Evolutionary conservation across 2,113 vertebrate genomes (phyloP).

Genomic region (Aspidoscelis tigris): DNA sequence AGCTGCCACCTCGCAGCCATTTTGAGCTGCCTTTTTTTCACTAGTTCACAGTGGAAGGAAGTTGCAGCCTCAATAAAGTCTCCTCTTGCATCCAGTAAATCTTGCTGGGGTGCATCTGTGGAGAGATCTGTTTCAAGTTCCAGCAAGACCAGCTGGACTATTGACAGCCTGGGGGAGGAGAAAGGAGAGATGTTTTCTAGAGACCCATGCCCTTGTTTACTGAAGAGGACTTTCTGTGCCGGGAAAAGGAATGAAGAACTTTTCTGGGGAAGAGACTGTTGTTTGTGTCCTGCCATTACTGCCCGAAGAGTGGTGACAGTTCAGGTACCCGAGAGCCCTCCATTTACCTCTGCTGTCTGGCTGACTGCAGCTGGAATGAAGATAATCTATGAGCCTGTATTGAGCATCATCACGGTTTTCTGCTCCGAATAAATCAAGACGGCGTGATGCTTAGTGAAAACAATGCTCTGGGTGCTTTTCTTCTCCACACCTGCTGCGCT

Average conservation of each 20-base stretch:
- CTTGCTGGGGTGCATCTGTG: no score
- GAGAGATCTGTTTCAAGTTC: no score
- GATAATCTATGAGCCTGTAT: conserved; percentile 63
- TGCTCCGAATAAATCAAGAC: conserved; percentile 59
- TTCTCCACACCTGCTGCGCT: conserved; percentile 39
- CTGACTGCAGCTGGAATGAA: conserved; percentile 56
- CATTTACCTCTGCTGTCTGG: conserved; percentile 46
- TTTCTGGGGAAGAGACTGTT: conserved; percentile 35
- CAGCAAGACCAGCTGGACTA: no score
- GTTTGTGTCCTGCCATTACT: conserved; percentile 10
- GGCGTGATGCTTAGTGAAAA: conserved; percentile 51
- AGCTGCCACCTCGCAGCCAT: no score
- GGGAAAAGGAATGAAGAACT: conserved; percentile 61
- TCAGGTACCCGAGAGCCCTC: conserved; percentile 32
- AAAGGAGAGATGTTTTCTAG: conserved; percentile 20
- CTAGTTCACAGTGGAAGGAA: no score
- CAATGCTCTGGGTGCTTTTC: conserved; percentile 32
- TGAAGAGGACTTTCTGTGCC: conserved; percentile 46
- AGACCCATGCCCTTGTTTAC: conserved; percentile 31
- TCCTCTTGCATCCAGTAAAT: no score
- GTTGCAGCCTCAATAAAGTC: no score
- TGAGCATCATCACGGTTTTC: conserved; percentile 35
- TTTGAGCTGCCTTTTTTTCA: no score
- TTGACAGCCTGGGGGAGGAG: no score
- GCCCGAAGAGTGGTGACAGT: conserved; percentile 60